Evolutionary conservation across 2,888 invertebrate genomes (phyloP).

Genomic region (Euproctis similis): DNA sequence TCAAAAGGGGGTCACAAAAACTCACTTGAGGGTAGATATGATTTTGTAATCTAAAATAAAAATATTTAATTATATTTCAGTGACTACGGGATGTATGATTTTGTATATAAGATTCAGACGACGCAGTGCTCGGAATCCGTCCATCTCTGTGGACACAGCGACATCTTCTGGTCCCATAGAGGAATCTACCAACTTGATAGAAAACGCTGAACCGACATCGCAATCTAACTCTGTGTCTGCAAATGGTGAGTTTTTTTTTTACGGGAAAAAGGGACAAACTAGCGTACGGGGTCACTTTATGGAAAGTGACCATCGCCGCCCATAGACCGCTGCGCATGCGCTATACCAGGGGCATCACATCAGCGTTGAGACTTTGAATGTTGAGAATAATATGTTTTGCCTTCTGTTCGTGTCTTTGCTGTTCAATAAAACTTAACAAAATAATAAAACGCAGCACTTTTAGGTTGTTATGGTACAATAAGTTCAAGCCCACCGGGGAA

Average conservation of each 20-base stretch:
- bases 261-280: no score
- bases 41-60: no score
- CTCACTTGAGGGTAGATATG: no score
- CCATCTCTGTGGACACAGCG: constrained; percentile 74
- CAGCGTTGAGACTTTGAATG: no score
- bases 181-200: constrained; percentile 58
- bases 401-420: no score
- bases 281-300: no score
- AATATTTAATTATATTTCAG: constrained; percentile 45
- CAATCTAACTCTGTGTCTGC: constrained; percentile 42
- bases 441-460: neutral
- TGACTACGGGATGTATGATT: constrained; percentile 87
- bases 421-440: no score
- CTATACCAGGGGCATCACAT: no score
- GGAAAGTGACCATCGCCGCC: no score
- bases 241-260: constrained; percentile 37
- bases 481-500: constrained; percentile 53
- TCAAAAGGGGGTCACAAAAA: no score
- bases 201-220: constrained; percentile 52
- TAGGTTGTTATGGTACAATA: constrained; percentile 68
- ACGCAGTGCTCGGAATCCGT: constrained; percentile 80
- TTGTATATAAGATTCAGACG: constrained; percentile 87
- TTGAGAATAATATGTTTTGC: no score
- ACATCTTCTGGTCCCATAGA: constrained; percentile 34
- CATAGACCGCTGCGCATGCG: no score